Conservation (phyloP, 2,797 vertebrate species). For the Cichlasoma orientale region DNA sequence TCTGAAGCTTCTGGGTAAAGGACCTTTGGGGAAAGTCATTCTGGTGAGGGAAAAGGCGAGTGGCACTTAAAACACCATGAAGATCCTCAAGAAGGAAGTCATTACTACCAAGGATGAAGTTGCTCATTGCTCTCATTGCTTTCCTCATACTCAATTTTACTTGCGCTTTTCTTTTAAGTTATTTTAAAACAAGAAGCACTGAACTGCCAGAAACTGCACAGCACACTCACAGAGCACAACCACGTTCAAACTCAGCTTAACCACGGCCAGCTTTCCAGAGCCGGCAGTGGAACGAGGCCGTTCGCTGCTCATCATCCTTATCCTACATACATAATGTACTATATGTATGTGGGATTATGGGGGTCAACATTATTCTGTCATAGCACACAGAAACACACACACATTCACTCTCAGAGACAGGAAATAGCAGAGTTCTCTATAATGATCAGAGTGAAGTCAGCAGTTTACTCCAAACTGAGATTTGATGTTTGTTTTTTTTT, state of each 20-base stretch:
- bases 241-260: constrained; percentile 64
- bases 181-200: constrained; percentile 71
- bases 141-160: neutral
- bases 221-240: constrained; percentile 80
- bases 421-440: neutral
- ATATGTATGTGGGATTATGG: constrained; percentile 46
- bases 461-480: constrained; percentile 18
- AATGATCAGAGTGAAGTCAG: constrained; percentile 11
- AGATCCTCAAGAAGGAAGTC: constrained; percentile 98
- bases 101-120: constrained; percentile 99
- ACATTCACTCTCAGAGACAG: neutral
- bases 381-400: constrained; percentile 25
- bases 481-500: neutral
- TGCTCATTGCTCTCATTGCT: constrained; percentile 83
- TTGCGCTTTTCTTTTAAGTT: constrained; percentile 14
- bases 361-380: constrained; percentile 64
- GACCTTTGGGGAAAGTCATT: constrained; percentile 98
- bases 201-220: constrained; percentile 81
- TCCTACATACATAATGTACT: no score
- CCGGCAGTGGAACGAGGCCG: constrained; percentile 54
- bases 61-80: constrained; percentile 98
- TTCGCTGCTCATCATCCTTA: neutral
- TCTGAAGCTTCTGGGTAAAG: constrained; percentile 98
- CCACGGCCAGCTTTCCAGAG: constrained; percentile 63
- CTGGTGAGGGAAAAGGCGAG: constrained; percentile 97